Evolutionary conservation across 1,140 invertebrate genomes (phyloP), one percentile per base, ranked within the genome.

Genomic region (Hormaphis cornu): DNA sequence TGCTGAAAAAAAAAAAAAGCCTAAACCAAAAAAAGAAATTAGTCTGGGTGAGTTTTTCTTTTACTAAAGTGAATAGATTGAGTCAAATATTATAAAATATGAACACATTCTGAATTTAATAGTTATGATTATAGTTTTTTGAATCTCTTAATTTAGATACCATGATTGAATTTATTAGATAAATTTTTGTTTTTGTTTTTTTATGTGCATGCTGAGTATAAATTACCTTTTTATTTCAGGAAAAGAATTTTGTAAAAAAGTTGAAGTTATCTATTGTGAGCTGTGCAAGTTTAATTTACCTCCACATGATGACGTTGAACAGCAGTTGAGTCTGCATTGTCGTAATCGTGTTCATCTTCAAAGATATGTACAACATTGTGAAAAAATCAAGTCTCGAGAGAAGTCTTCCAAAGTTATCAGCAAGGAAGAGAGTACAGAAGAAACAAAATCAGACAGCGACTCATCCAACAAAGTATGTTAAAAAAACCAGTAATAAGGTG

Each of bases 211-310:
- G 7, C 7, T 40, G 14, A 40, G 37, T 24, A 26, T 6, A 54
- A 6, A 22, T 50, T 10, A 46, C 37, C 28, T 54, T 20, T 44
- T 69, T 44, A n/a, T 53, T 70, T 50, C 40, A 76, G 89, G 89
- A n/a, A 82, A 82, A 59, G 87, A 90, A 73, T 86, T 84, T 72
- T 85, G 89, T 24, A 88, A 88, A 74, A 84, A 86, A 74, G 80
- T 90, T 22, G 86, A 89, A 76, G 87, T 84, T 66, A 77, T 80
- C 69, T 82, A 78, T 77, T 90, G 89, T 74, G 87, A 89, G 73
- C 75, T 90, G 28, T 91, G 89, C 77, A 84, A 86, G 73, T 81
- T 84, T 73, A 89, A 88, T 77, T 77, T 90, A 63, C 81, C 83
- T 42, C 83, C 84, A 33, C 75, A 80, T 70, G 84, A 84, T 26